Evolutionary conservation across 35 echinoderm and acorn worm species (phyloP).

Genomic region (Lytechinus variegatus): DNA sequence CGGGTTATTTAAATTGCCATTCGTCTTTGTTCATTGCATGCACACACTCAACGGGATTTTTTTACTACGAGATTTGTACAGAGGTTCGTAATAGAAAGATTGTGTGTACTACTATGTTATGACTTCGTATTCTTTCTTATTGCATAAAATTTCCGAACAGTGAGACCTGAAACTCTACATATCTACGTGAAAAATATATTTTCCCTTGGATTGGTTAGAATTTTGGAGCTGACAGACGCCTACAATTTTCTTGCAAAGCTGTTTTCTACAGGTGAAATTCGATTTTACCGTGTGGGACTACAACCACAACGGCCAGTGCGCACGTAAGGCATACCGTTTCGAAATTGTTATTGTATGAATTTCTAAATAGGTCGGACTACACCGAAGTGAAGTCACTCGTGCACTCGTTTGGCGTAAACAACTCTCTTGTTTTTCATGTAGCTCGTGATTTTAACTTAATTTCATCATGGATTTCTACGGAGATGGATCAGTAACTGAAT

Average conservation of each 20-base stretch:
- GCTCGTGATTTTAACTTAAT: neutral
- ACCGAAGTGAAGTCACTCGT: neutral
- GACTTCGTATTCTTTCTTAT: slow-evolving; percentile 59
- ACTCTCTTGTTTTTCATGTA: slow-evolving; percentile 27
- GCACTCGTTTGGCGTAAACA: neutral
- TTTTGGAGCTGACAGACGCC: neutral
- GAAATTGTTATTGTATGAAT: slow-evolving; percentile 54
- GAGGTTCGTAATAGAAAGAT: slow-evolving; percentile 37
- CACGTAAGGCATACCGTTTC: slow-evolving; percentile 46
- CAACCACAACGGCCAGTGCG: neutral
- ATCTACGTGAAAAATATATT: slow-evolving; percentile 45
- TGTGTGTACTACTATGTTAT: slow-evolving; percentile 47
- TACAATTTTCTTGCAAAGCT: neutral
- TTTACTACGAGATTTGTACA: slow-evolving; percentile 75
- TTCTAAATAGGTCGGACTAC: slow-evolving; percentile 37
- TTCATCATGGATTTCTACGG: slow-evolving; percentile 83
- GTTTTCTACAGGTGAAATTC: slow-evolving; percentile 52
- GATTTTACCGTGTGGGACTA: slow-evolving; percentile 23
- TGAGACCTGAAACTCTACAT: neutral
- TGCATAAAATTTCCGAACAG: slow-evolving; percentile 18
- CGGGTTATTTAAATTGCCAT: slow-evolving; percentile 79
- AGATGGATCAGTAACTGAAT: slow-evolving; percentile 64
- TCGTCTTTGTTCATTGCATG: slow-evolving; percentile 93
- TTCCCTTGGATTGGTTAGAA: slow-evolving; percentile 33
- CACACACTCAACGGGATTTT: slow-evolving; percentile 96